Evolutionary conservation across 2,888 invertebrate genomes (phyloP), one percentile per base, ranked within the genome.

Genomic region (Prosopocoilus inquinatus): DNA sequence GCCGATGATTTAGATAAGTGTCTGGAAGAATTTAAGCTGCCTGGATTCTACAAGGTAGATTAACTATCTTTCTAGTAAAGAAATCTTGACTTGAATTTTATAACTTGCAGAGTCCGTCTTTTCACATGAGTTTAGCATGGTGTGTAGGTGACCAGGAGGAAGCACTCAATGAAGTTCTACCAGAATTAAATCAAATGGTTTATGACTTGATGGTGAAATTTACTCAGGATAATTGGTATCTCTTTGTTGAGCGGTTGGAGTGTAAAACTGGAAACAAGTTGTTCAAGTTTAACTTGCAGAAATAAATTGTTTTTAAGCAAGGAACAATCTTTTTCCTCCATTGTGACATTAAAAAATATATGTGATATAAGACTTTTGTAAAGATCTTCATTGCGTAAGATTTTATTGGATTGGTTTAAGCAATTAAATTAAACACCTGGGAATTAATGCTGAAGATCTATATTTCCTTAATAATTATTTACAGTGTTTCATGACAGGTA

Each of bases 121-220:
- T 90, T 77, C 95, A 95, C 71, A 82, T 91, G 67, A 94, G 94
- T 71, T 79, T 94, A 62, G 79, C 88, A 9, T 95, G 94, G 92
- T 82, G 85, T 57, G 78, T 86, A 50, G 91, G 91, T 1, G 84
- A 92, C 74, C 78, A 82, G 62, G 80, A 81, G 64, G 68, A 76
- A 15, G 70, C 80, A 57, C 68, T 89, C 9, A 76, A 72, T 48
- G 61, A 70, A 32, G 69, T 81, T 58, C 68, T 86, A 56, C 76
- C 81, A 0, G 65, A 77, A 34, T 71, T 89, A n/a, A 82, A 83
- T 69, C 60, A 71, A 8, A 71, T 71, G 46, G 69, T 83, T 49
- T 60, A 72, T 9, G 67, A 77, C 36, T 66, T 78, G 47, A 65
- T 77, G 36, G 61, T 66, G 2, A 68, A 73, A 45, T 65, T 79